Conservation (phyloP, 1,140 invertebrate genomes). For the Periplaneta americana region DNA sequence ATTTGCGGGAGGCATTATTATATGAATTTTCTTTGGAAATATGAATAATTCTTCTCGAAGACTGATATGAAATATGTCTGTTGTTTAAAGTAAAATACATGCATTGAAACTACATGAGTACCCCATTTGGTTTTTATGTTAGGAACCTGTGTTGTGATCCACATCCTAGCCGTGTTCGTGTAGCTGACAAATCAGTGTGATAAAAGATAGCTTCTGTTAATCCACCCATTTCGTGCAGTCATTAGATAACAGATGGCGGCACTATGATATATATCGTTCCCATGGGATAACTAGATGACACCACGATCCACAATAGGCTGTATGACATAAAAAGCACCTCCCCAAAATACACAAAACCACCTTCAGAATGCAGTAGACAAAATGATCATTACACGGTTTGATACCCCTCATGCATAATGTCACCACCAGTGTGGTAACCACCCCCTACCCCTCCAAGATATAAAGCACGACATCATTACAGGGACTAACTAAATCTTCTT, state of each 20-base stretch:
- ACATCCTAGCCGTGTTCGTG: not conserved
- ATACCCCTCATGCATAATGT: not conserved
- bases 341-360: not conserved
- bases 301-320: not conserved
- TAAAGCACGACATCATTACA: not conserved
- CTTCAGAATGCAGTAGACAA: not conserved
- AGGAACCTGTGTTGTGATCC: not conserved
- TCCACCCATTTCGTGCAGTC: not conserved
- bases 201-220: not conserved
- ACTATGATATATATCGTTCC: not conserved
- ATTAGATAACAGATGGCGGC: not conserved
- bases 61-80: too few species aligned
- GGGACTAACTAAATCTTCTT: not conserved
- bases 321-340: not conserved
- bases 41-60: too few species aligned
- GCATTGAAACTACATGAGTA: not conserved
- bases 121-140: not conserved
- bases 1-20: too few species aligned
- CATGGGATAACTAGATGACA: not conserved
- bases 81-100: not conserved
- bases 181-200: not conserved
- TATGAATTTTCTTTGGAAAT: too few species aligned
- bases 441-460: not conserved
- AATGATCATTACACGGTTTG: constrained; percentile 1
- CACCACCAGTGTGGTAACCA: not conserved